Percentiles rank a stretch among this genome's conserved stretches.
Conservation (phyloP, 1,140 invertebrate species). For the Phocides pigmalion region DNA sequence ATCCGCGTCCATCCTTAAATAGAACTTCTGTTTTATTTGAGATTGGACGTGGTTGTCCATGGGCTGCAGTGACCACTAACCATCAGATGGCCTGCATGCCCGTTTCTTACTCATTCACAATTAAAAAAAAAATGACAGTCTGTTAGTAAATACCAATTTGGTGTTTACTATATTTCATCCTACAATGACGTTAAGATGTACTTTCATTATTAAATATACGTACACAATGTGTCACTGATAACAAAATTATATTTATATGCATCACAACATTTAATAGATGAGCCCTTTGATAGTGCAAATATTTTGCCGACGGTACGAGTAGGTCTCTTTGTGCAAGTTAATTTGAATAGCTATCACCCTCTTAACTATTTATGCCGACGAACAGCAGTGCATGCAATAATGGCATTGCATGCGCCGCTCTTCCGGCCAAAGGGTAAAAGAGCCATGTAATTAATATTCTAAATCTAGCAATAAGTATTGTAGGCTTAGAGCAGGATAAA, state of each 20-base stretch:
- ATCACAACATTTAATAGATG: slow-evolving; percentile 1
- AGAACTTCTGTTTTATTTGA: no score
- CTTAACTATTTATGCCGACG: slow-evolving; percentile 30
- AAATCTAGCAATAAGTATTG: slow-evolving; percentile 35
- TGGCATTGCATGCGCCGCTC: slow-evolving; percentile 32
- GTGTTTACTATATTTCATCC: no score
- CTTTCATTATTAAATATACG: no score
- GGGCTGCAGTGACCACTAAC: no score
- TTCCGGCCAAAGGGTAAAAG: slow-evolving; percentile 33
- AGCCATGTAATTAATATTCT: slow-evolving; percentile 34
- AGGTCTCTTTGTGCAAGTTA: slow-evolving; percentile 32
- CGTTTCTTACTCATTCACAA: no score
- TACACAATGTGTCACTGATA: neutral
- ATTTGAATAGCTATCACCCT: slow-evolving; percentile 32
- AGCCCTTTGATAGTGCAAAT: slow-evolving; percentile 25
- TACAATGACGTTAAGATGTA: no score
- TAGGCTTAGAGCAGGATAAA: slow-evolving; percentile 17
- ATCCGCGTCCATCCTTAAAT: no score
- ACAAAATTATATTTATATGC: neutral
- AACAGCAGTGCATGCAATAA: slow-evolving; percentile 33
- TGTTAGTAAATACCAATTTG: no score
- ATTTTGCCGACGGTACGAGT: slow-evolving; percentile 26
- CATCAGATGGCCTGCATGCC: no score
- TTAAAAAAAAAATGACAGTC: no score
- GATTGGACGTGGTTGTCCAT: no score